Evolutionary conservation across 2,888 invertebrate species (phyloP).

Genomic region (Tetrapedia diversipes): DNA sequence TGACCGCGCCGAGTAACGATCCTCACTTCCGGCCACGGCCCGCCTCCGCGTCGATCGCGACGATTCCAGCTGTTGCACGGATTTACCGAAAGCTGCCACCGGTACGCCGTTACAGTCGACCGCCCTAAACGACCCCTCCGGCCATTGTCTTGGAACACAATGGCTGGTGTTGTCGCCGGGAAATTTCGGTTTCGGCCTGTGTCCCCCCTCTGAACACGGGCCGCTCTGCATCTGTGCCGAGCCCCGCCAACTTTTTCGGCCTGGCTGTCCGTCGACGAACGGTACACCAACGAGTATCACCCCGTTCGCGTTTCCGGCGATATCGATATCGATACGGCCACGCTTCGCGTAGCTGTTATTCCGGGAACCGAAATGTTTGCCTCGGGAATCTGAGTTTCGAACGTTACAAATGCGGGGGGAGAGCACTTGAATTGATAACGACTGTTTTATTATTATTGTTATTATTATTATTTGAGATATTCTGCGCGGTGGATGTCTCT

Average conservation of each 20-base stretch:
- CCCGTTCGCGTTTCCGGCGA: background rate
- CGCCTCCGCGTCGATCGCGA: constrained; percentile 40
- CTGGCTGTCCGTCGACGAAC: too few species aligned
- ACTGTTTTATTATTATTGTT: too few species aligned
- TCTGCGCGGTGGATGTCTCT: too few species aligned
- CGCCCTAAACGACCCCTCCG: constrained; percentile 25
- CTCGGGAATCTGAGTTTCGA: too few species aligned
- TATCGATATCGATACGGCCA: background rate
- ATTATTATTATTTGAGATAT: too few species aligned
- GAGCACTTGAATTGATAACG: too few species aligned
- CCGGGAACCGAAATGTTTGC: too few species aligned
- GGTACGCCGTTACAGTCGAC: constrained; percentile 11
- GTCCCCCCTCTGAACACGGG: too few species aligned
- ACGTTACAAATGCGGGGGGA: too few species aligned
- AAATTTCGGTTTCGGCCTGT: constrained; percentile 26
- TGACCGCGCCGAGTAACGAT: constrained; percentile 49
- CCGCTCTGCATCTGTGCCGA: background rate
- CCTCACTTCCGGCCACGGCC: constrained; percentile 51
- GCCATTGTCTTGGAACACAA: constrained; percentile 47
- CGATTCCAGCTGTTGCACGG: constrained; percentile 61
- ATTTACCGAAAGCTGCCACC: constrained; percentile 32
- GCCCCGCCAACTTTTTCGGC: background rate
- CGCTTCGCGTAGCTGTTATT: background rate
- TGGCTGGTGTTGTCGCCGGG: constrained; percentile 27
- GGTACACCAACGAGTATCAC: too few species aligned